Evolutionary conservation across 2,888 invertebrate species (phyloP), one percentile per base, ranked within the genome.

Genomic region (Palloptera scutellata): DNA sequence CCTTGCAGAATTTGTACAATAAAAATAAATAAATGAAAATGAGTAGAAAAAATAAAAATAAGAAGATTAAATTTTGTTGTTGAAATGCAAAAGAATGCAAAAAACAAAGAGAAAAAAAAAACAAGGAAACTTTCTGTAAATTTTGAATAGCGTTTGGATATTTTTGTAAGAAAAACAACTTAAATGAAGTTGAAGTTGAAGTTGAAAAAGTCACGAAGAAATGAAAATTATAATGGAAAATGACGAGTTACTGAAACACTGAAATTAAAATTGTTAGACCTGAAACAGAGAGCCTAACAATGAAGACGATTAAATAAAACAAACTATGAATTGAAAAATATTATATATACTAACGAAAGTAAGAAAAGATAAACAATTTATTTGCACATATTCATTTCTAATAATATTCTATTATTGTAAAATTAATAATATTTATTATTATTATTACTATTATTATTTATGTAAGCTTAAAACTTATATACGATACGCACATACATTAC

Each of bases 401-500:
- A 30, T 30, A 30, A 30, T 30, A 30, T n/a, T n/a, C n/a, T n/a
- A n/a, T 30, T 30, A 30, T 30, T 30, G 30, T 30, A 30, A 30
- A 30, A 30, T 30, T 30, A 30, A 30, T 30, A 30, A 30, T 30
- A 30, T 30, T 30, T 30, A 30, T 30, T 30, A 30, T 30, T 30
- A 30, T 30, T 30, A 30, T 30, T 30, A 30, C 6, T 30, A 30
- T 30, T 30, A 30, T 30, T 4, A 30, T 30, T 53, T 15, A 30
- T 30, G n/a, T 63, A 63, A 55, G 63, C 45, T 45, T 9, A 55
- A 55, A 42, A 53, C 41, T 19, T 1, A 51, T 17, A 10, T 66
- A 68, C 61, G 61, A 68, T 48, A 70, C 73, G 78, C 80, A 80
- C 78, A 78, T 77, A 75, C 70, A 76, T 73, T 75, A 73, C 70